phyloP scores from a whole-genome alignment of 37 sponge, comb jelly and placozoan species.

The Diacarnus erythraeanus region DNA sequence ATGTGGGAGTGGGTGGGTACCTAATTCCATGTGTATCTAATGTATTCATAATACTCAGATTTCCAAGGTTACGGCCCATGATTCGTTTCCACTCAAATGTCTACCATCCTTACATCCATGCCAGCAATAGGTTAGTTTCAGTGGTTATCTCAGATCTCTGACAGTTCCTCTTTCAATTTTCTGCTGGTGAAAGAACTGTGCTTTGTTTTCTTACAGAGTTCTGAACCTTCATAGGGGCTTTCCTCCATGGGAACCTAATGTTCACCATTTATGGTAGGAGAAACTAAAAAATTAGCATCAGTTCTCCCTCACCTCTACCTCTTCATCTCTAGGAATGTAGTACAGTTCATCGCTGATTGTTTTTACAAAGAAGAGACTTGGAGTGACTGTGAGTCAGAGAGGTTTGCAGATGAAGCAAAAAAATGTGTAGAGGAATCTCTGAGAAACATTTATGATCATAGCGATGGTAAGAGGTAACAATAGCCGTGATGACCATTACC shows the following conservation, averaged over 20 bases:
- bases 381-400: neutral
- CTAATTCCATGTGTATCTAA: no score
- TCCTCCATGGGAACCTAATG: slow-evolving; percentile 58
- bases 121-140: slow-evolving; percentile 62
- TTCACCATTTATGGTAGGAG: slow-evolving; percentile 63
- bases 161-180: no score
- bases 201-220: slow-evolving; percentile 18
- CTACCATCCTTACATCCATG: slow-evolving; percentile 64
- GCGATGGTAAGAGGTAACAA: neutral
- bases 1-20: neutral
- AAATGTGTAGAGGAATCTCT: slow-evolving; percentile 16
- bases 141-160: neutral
- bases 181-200: no score
- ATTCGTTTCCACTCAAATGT: slow-evolving; percentile 52
- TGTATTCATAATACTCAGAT: slow-evolving; percentile 40
- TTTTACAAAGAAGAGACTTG: slow-evolving; percentile 26
- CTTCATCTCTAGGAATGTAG: slow-evolving; percentile 13
- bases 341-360: slow-evolving; percentile 4
- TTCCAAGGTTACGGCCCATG: slow-evolving; percentile 58
- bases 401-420: neutral
- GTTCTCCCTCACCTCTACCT: neutral
- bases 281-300: neutral
- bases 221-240: slow-evolving; percentile 60
- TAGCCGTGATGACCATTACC: neutral
- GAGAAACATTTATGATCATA: neutral